These are phyloP conservation scores for Spilogale gracilis DNA, from an alignment of 2,113 vertebrate genomes.

Conservation along the genomic window DNA sequence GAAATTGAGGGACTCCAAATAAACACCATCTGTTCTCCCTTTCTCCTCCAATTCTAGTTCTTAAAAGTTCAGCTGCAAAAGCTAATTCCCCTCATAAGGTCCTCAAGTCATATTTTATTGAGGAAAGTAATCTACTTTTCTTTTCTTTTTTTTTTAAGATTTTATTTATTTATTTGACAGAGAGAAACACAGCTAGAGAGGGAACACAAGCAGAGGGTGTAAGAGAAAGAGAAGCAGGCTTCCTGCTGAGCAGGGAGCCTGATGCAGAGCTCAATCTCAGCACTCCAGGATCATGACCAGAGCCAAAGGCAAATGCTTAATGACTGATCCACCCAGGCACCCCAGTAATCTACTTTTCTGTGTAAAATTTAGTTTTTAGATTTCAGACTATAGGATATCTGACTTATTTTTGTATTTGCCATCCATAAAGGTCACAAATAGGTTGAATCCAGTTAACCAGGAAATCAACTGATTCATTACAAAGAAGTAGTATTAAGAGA, in stretches of 20 bases:
- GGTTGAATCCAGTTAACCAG: background rate
- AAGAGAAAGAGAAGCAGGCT: no score
- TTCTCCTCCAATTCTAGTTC: slow-evolving; percentile 59
- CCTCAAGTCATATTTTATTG: background rate
- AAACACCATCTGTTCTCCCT: slow-evolving; percentile 31
- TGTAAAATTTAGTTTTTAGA: background rate
- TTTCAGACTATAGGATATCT: background rate
- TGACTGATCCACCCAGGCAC: no score
- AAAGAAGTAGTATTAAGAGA: background rate
- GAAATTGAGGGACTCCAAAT: slow-evolving; percentile 45
- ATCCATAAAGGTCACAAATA: background rate
- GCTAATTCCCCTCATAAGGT: background rate
- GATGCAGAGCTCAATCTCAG: no score
- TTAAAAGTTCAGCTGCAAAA: slow-evolving; percentile 53
- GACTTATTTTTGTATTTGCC: background rate
- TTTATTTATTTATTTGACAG: no score
- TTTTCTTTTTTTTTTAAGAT: no score
- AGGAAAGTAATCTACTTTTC: background rate
- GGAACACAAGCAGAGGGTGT: no score
- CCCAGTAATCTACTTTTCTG: background rate
- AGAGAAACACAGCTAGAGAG: no score
- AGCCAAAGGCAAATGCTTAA: no score
- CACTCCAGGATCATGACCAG: no score
- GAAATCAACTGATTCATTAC: background rate
- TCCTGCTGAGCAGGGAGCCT: no score